Evolutionary conservation across 2,888 invertebrate species (phyloP), one percentile per base, ranked within the genome.

Genomic region (Schizaphis graminum): DNA sequence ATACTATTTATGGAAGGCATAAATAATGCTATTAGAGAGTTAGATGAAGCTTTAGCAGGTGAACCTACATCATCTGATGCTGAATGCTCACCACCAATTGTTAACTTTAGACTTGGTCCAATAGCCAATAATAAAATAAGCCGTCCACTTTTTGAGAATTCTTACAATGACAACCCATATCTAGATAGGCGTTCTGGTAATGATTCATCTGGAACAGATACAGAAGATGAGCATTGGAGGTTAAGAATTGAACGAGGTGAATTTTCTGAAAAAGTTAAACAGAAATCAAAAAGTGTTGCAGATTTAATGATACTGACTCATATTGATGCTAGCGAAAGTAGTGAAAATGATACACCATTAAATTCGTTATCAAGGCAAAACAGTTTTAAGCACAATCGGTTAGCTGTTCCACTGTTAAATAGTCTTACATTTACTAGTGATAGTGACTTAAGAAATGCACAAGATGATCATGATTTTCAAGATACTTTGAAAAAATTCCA

Each of bases 301-400:
- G 97, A 97, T 96, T 96, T 97, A 53, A 97, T 97, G 97, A 96
- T 97, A 67, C 96, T 97, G 86, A 97, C 97, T 28, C 97, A 97
- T 95, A 97, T 97, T 44, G 97, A 97, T 87, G 96, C 96, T 95
- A 97, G 97, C 8, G 97, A 97, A 95, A 95, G 95, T 44, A 97
- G 97, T 11, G 97, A 97, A 95, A 96, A 96, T 0, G 95, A 95
- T 93, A 95, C 95, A 49, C 94, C 95, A 90, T 95, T 95, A 0
- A 95, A 95, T 91, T 95, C 95, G 16, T 93, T 94, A 87, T 95
- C 95, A 21, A 93, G 95, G 16, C 95, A 95, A 89, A 95, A 95
- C 44, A 95, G 95, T 91, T 95, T 95, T 56, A 92, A 94, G 24
- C 41, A 94, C 28, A 93, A 89, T 53, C 94, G 95, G 7, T 96